These are phyloP conservation scores for Erinaceus europaeus DNA, from an alignment of 2,113 vertebrate genomes.

Conservation along the genomic window DNA sequence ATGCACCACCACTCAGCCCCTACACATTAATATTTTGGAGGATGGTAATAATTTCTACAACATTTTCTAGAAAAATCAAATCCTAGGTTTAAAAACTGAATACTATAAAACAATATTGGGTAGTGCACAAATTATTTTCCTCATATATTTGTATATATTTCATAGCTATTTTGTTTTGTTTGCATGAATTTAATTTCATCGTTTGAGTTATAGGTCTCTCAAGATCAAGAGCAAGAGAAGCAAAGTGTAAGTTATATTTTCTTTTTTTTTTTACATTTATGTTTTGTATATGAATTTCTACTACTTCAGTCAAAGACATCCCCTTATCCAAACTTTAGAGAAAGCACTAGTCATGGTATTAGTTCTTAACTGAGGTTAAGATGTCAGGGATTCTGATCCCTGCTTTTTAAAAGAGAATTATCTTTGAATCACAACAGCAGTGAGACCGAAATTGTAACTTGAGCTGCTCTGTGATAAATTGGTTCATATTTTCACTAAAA, in stretches of 20 bases:
- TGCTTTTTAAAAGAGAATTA: not conserved
- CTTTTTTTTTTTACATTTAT: not conserved
- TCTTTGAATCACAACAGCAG: not conserved
- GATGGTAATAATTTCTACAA: not conserved
- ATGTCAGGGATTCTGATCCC: not conserved
- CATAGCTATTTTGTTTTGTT: not conserved
- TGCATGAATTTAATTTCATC: not conserved
- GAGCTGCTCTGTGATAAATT: not conserved
- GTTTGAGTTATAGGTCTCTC: slow-evolving; percentile 24
- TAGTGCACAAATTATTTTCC: not conserved
- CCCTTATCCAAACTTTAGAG: not conserved
- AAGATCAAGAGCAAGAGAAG: slow-evolving; percentile 39
- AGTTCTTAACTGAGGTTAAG: not conserved
- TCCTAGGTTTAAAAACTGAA: not conserved
- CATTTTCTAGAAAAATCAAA: not conserved
- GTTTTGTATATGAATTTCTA: not conserved
- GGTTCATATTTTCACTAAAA: not conserved
- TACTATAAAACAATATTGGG: not conserved
- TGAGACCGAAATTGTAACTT: not conserved
- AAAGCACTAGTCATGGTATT: not conserved
- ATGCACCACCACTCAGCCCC: no score
- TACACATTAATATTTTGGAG: not conserved
- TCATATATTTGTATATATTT: not conserved
- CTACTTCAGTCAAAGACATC: not conserved
- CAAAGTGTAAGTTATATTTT: slow-evolving; percentile 49